Conservation (phyloP, 2,888 invertebrate genomes). For the Yponomeuta evonymella region DNA sequence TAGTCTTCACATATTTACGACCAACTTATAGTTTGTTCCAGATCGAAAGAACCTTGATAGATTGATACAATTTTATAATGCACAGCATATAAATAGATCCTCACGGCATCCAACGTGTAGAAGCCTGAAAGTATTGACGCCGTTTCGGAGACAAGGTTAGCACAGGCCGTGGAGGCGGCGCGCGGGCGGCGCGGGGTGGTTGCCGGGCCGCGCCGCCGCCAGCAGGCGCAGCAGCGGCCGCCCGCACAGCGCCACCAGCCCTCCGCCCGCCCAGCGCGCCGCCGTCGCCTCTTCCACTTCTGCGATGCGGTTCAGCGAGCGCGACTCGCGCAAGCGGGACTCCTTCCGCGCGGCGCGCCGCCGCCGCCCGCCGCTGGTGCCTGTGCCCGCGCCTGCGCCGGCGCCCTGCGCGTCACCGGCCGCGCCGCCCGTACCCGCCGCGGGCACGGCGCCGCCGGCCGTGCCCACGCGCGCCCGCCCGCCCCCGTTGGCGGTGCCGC, state of each 20-base stretch:
- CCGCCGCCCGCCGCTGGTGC: constrained; percentile 40
- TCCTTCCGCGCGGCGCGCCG: constrained; percentile 64
- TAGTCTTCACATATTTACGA: too few species aligned
- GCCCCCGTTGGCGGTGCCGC: constrained; percentile 75
- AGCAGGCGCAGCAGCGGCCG: constrained; percentile 63
- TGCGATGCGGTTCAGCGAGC: constrained; percentile 89
- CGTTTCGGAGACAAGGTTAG: constrained; percentile 31
- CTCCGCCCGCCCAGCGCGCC: constrained; percentile 55
- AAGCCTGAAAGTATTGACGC: too few species aligned
- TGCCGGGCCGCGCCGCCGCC: constrained; percentile 65
- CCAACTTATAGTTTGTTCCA: background rate
- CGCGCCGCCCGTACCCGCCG: constrained; percentile 37
- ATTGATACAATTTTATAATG: too few species aligned
- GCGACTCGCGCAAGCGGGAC: constrained; percentile 82
- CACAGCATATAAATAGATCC: background rate
- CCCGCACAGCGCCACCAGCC: constrained; percentile 63
- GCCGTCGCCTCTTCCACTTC: constrained; percentile 84
- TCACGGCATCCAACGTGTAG: background rate
- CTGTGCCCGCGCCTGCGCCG: constrained; percentile 31
- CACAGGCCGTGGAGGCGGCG: constrained; percentile 65
- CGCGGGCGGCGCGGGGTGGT: constrained; percentile 35
- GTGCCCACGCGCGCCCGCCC: constrained; percentile 33
- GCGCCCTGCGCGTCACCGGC: constrained; percentile 64
- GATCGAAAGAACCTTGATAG: background rate
- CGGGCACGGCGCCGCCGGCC: constrained; percentile 25